These are phyloP conservation scores for Drosophila rubida DNA, from an alignment of 2,888 invertebrate genomes.

Conservation along the genomic window DNA sequence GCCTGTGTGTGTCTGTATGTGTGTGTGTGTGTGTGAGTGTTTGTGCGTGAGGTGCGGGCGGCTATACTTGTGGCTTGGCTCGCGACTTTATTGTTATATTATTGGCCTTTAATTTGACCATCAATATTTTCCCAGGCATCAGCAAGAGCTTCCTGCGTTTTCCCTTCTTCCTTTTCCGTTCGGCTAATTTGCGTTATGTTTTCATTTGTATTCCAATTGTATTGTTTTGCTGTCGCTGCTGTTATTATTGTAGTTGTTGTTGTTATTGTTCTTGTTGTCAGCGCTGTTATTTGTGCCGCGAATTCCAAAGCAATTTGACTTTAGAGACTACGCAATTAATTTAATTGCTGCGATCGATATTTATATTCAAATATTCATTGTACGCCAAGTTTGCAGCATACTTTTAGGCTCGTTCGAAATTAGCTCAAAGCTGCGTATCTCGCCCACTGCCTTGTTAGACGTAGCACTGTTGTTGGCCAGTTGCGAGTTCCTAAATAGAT, in stretches of 20 bases:
- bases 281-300: conserved; percentile 9
- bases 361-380: conserved; percentile 3
- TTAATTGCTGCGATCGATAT: conserved; percentile 13
- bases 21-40: conserved; percentile 11
- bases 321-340: conserved; percentile 17
- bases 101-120: conserved; percentile 77
- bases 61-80: conserved; percentile 28
- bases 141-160: conserved; percentile 37
- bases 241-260: too few relatives aligned
- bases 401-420: conserved; percentile 1
- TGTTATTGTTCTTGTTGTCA: neutral
- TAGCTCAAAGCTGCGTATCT: neutral
- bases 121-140: conserved; percentile 63
- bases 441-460: neutral
- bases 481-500: conserved; percentile 19
- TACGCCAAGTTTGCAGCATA: neutral
- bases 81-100: conserved; percentile 73
- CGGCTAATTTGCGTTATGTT: conserved; percentile 65
- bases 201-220: conserved; percentile 46
- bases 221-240: conserved; percentile 4
- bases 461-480: conserved; percentile 20
- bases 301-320: conserved; percentile 34
- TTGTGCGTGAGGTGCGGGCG: conserved; percentile 29
- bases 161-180: conserved; percentile 17
- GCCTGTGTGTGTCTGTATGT: neutral